Evolutionary conservation across 2,888 invertebrate genomes (phyloP), one percentile per base, ranked within the genome.

Genomic region (Eristalinus sepulchralis): DNA sequence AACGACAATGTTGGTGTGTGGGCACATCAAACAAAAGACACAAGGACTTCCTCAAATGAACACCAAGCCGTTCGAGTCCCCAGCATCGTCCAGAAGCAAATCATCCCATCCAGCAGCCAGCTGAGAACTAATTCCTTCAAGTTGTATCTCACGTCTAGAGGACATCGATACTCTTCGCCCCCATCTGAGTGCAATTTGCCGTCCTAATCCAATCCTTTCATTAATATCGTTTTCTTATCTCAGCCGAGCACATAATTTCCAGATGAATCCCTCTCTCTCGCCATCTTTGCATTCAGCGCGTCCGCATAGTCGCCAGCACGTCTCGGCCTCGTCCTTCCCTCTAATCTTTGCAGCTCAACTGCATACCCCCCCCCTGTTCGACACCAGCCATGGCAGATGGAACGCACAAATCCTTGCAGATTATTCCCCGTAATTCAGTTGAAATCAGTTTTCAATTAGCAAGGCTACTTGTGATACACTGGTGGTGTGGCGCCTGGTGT

Each of bases 371-470:
- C 11, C 6, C 22, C 5, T 2, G 27, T 27, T 27, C 27, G 68
- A 3, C 68, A 22, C 9, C 11, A n/a, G 20, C 59, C 60, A 22
- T 3, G 70, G 11, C 60, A 55, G 57, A 66, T 57, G 39, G 64
- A 62, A 68, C 73, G 20, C 68, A 80, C 20, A 73, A 24, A 68
- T 68, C 68, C 63, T 39, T 68, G 27, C 62, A 73, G 67, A 62
- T 62, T 80, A 62, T 80, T 73, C 24, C 4, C 73, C 36, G 22
- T 80, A 80, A 73, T 80, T 80, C 80, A 73, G 62, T 80, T 73
- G 60, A 62, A 75, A 68, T 75, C 68, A 75, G 66, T 70, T 81
- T 81, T 70, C 75, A 81, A 73, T 81, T 81, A 81, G 75, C 73
- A 73, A 63, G 73, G 67, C 73, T 63, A 73, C 31, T 27, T 47